Base-by-base conservation (phyloP, 2,888 invertebrate genomes). In the Melanotus villosus region DNA sequence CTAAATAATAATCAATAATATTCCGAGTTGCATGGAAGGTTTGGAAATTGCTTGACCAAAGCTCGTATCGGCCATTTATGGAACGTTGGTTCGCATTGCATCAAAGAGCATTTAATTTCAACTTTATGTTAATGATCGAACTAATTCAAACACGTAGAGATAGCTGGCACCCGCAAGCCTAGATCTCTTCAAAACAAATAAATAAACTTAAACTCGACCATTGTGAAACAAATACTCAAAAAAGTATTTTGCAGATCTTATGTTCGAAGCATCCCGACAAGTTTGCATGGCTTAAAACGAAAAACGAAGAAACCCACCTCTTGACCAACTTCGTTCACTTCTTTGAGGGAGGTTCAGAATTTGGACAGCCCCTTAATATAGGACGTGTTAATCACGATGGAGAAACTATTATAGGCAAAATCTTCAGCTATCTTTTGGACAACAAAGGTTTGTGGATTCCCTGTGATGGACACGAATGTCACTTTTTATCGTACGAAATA, bases 381-480 rank as follows among this genome's bases (percentile, higher is more conserved):
- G 64, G 56, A 19, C 16, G 64, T 32, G 64, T 57, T 9, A 56
- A 65, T 32, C 23, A 56, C 14, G 41, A 65, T 34, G 64, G 45
- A 14, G 30, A 45, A 7, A 14, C 16, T 5, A 16, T 65, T 1
- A 56, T 65, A 16, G 64, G 64, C n/a, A 65, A 65, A 16, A 45
- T 65, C 1, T 65, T 65, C 9, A 56, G 56, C 30, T 12, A 56
- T 45, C 64, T 43, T 1, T 32, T 54, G 3, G 14, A 12, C 0
- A 54, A 43, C n/a, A 41, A 43, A 19, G 64, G 64, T 0, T 21
- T 65, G 10, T 65, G 57, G 56, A 47, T 65, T 41, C 64, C 64
- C 0, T 12, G 43, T 9, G 45, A 45, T 21, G 36, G 36, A 4
- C 32, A 45, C 0, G 64, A 65, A 34, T 14, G 21, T 1, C n/a